A percentile compares a stretch with the other conserved stretches of the same genome.
Evolutionary conservation across 2,888 invertebrate genomes (phyloP).

Genomic region (Eupeodes luniger): DNA sequence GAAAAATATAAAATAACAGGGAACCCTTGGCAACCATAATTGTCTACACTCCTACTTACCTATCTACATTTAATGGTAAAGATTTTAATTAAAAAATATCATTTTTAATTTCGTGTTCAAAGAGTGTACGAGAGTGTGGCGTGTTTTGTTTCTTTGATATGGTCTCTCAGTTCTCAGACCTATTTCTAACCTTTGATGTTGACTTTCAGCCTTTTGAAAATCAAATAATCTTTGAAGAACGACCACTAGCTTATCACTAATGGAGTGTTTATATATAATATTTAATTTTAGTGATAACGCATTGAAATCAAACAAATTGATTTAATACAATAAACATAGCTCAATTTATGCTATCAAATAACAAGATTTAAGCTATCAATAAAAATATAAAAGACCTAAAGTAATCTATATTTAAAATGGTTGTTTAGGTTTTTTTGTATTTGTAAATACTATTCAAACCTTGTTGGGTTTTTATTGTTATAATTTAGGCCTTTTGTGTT

Average conservation of each 20-base stretch:
- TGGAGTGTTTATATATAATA: not conserved
- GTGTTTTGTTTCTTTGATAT: not conserved
- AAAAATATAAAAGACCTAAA: not conserved
- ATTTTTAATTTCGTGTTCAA: not conserved
- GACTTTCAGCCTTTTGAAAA: not conserved
- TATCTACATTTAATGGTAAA: not conserved
- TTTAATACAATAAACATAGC: not conserved
- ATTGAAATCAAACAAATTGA: not conserved
- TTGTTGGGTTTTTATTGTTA: no score
- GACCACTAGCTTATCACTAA: not conserved
- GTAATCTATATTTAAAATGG: not conserved
- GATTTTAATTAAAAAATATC: not conserved
- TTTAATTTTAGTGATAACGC: constrained; percentile 1
- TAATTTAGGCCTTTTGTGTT: no score
- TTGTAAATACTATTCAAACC: no score
- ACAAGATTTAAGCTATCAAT: not conserved
- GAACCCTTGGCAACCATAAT: not conserved
- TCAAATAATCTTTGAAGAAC: not conserved
- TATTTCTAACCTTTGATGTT: constrained; percentile 13
- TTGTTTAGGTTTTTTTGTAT: no score
- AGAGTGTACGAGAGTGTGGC: not conserved
- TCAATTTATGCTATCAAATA: not conserved
- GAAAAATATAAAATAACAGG: no score
- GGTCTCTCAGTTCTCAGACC: not conserved
- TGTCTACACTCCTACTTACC: not conserved